phyloP scores from a whole-genome alignment of 2,797 vertebrate genomes.

The Danio jaintianensis region DNA sequence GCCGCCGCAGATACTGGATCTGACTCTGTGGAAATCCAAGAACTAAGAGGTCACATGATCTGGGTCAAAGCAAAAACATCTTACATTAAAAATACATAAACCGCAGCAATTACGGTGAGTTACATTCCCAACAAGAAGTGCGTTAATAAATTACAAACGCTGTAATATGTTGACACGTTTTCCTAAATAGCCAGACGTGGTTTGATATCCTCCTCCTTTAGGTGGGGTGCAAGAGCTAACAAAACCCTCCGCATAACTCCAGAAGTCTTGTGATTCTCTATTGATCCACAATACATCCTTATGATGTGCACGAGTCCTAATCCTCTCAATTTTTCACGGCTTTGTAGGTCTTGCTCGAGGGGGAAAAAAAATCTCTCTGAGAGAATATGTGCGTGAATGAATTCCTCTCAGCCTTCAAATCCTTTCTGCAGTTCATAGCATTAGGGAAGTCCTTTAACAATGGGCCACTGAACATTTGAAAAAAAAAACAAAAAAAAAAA shows the following conservation, averaged over 20 bases:
- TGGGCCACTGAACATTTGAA: conserved; percentile 1
- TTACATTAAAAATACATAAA: conserved; percentile 29
- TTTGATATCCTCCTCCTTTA: conserved; percentile 1
- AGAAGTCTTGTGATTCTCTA: conserved; percentile 55
- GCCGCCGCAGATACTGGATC: conserved; percentile 68
- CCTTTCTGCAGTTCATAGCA: conserved; percentile 9
- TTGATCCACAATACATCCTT: conserved; percentile 42
- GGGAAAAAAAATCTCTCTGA: background rate
- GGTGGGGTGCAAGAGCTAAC: background rate
- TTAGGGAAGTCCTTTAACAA: conserved; percentile 14
- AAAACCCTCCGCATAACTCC: conserved; percentile 21
- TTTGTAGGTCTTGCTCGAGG: conserved; percentile 15
- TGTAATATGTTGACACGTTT: background rate
- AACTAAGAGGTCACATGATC: conserved; percentile 38
- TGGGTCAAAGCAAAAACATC: background rate
- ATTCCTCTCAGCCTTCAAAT: conserved; percentile 23
- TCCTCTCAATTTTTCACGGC: conserved; percentile 39
- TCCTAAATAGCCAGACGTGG: background rate
- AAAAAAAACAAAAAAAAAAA: background rate
- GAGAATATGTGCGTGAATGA: background rate
- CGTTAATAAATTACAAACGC: background rate
- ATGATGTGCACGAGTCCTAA: conserved; percentile 59
- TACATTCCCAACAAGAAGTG: background rate
- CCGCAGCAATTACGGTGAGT: background rate
- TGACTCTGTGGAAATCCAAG: conserved; percentile 51